Evolutionary conservation across 2,888 invertebrate genomes (phyloP), one percentile per base, ranked within the genome.

Genomic region (Eurois occulta): DNA sequence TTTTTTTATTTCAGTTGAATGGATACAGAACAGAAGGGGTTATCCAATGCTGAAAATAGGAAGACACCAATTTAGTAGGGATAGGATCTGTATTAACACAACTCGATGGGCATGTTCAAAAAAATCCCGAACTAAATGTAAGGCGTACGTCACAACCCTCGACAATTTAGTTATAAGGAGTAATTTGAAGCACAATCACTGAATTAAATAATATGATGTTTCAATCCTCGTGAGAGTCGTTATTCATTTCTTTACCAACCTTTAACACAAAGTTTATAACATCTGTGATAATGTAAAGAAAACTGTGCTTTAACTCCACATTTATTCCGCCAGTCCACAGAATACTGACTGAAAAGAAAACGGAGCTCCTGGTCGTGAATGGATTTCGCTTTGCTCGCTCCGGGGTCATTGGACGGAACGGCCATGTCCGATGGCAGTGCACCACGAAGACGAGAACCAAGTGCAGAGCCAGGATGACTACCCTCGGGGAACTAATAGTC

Each of bases 361-460:
- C 84, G 58, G 85, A 88, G 41, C 64, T 84, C 3, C 72, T 90
- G 58, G 43, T 88, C 16, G 83, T 82, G 28, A 80, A 84, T 8
- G 81, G 87, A 46, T 85, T 86, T 68, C 89, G 88, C 2, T 92
- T 92, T 78, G 79, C 87, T 1, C 89, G 87, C 38, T 86, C 87
- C 21, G 88, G 89, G 24, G 75, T 78, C n/a, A 64, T 75, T 6
- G 88, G 90, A 0, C 52, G 58, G 24, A 87, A 81, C 28, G 83
- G 81, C 24, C 89, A 85, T 62, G 78, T 78, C 0, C 84, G 92
- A 11, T 91, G 92, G 91, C 92, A 92, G 73, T 92, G 92, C 68
- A 85, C 89, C 43, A 89, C 86, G n/a, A 88, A 89, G 69, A 87
- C 85, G 16, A 86, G 89, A 48, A 90, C 89, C 7, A 90, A 87